Base-by-base conservation (phyloP, 2,113 vertebrate genomes). In the Lagopus muta region DNA sequence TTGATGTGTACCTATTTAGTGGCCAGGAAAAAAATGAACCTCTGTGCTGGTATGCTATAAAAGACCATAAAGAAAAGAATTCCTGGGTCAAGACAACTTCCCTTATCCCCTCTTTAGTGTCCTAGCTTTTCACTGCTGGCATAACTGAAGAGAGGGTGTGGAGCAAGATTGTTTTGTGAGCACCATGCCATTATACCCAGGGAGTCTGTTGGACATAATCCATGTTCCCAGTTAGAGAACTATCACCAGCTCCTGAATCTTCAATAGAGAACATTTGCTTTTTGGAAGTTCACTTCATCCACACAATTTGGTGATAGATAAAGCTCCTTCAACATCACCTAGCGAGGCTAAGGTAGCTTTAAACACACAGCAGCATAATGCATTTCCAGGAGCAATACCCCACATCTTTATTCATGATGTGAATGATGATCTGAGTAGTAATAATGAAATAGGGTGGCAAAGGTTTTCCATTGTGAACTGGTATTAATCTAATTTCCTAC, bases 401-500 rank as follows among this genome's bases (percentile, higher is more conserved):
- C 27, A 70, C 61, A 82, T 88, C 82, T 91, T 78, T 93, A 88
- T 95, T 94, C 73, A 85, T 89, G 38, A 34, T 72, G 42, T 69
- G 82, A 86, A 75, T n/a, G 55, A 65, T 50, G 62, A 69, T 52
- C 82, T 5, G 14, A 88, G 83, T n/a, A 66, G 67, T 65, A 92
- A 86, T 91, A 96, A 92, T 70, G 90, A 94, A 93, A 76, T 8
- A 1, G 81, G 74, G 82, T 85, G 81, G 30, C 8, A 47, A 94
- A 83, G 52, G 47, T 55, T 87, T 70, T 74, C 69, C 38, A 52
- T 79, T 93, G 86, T 89, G 92, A 92, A 52, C 72, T 60, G 24
- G 85, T 82, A 91, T 93, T 95, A 92, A 95, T 91, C 87, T 90
- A 22, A 76, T 88, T 94, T 93, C 82, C 87, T 92, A 93, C 50